Conservation (phyloP, 1,140 invertebrate species). For the Hestina assimilis region DNA sequence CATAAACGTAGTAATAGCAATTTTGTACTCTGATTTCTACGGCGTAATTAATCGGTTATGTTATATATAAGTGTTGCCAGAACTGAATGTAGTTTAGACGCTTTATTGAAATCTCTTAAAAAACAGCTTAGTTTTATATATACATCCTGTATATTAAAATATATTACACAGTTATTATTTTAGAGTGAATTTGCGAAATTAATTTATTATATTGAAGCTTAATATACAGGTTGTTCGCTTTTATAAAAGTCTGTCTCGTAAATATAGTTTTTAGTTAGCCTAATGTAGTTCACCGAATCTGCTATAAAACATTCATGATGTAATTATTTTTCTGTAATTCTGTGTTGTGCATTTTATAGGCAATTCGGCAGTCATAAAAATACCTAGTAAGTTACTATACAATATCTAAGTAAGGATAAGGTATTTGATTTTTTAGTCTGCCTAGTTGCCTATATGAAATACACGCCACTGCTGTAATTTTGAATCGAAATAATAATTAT, state of each 20-base stretch:
- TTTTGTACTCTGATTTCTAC: slow-evolving; percentile 6
- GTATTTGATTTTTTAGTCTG: no score
- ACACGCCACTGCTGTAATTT: no score
- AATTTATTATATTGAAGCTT: slow-evolving; percentile 3
- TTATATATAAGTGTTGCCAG: slow-evolving; percentile 15
- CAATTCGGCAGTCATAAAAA: no score
- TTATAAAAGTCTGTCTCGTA: slow-evolving; percentile 8
- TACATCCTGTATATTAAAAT: background rate
- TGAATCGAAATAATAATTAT: background rate
- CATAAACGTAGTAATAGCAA: background rate
- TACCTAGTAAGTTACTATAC: no score
- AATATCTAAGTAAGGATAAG: no score
- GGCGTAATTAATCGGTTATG: slow-evolving; percentile 9
- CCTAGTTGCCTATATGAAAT: no score
- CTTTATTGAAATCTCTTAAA: slow-evolving; percentile 2
- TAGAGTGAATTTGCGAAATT: background rate
- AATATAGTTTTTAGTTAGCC: slow-evolving; percentile 14
- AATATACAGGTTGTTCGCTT: slow-evolving; percentile 17
- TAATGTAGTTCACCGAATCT: slow-evolving; percentile 8
- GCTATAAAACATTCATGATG: no score
- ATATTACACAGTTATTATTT: background rate
- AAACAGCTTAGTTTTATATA: background rate
- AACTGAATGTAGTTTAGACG: slow-evolving; percentile 16
- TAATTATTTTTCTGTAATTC: no score
- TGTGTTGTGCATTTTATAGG: no score